Evolutionary conservation across 1,140 invertebrate species (phyloP), one percentile per base, ranked within the genome.

Genomic region (Zaprionus ornatus): DNA sequence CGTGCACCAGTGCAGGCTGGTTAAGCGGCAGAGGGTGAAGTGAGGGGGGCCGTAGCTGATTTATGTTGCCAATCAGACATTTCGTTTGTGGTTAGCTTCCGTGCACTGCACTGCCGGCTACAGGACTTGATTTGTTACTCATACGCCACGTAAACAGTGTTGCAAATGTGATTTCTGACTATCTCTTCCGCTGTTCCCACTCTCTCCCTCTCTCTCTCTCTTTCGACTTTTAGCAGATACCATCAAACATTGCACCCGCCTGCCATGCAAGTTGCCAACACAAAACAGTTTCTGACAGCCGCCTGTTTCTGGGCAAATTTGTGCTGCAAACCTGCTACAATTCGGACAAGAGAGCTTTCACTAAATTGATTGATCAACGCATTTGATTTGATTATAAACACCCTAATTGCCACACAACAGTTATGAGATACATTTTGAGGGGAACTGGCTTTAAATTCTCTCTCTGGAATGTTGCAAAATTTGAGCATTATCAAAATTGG

Each of bases 51-150:
- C 48, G 73, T 57, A 66, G 69, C 68, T 90, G 84, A 88, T 87
- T 87, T 87, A 87, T 90, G 85, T 80, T 75, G 80, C 84, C 84
- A 87, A 87, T 87, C 85, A 87, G 85, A 67, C 80, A 78, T 88
- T 88, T 88, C 45, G 74, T 80, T 80, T 84, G 74, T 70, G 74
- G 80, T 84, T 73, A 65, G 71, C 65, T 63, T 59, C 37, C 66
- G 68, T 59, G 35, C 9, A 32, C 29, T 45, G 50, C 55, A n/a
- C 17, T 71, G 37, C 19, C 54, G 64, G 60, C 48, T 37, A 35
- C 73, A 64, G 52, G 52, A 77, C 77, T 80, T 87, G 84, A 87
- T 87, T 84, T 87, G 84, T 88, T 86, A 67, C 82, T 61, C 79
- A 64, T 79, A 86, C 79, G 79, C 65, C 74, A 80, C 82, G 83